Evolutionary conservation across 2,797 vertebrate genomes (phyloP).

Genomic region (Pampus argenteus): DNA sequence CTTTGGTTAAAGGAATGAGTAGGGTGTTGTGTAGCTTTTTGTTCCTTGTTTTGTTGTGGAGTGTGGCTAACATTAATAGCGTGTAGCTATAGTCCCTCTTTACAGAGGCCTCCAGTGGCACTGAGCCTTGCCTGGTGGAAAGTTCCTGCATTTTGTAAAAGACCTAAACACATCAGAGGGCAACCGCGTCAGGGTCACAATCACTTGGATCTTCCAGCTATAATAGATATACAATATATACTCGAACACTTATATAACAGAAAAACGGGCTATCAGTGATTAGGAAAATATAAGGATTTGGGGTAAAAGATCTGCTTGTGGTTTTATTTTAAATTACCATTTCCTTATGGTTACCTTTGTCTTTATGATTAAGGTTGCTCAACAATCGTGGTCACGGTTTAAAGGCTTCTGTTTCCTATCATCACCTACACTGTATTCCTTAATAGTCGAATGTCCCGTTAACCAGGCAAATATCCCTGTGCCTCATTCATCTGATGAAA

Average conservation of each 20-base stretch:
- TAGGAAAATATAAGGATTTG: too few species aligned
- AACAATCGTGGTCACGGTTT: too few species aligned
- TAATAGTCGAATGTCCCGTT: too few species aligned
- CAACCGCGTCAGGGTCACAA: slow-evolving; percentile 2
- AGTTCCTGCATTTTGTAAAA: slow-evolving; percentile 47
- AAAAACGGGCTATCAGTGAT: not conserved
- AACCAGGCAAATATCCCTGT: too few species aligned
- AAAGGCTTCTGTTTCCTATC: too few species aligned
- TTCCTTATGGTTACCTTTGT: too few species aligned
- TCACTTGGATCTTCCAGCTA: not conserved
- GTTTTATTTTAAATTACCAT: too few species aligned
- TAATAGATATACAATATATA: slow-evolving; percentile 10
- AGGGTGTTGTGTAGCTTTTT: slow-evolving; percentile 81
- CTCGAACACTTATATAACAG: not conserved
- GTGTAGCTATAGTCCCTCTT: slow-evolving; percentile 74
- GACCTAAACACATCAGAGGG: slow-evolving; percentile 40
- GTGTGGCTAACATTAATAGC: slow-evolving; percentile 84
- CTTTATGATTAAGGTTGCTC: too few species aligned
- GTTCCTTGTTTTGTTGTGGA: slow-evolving; percentile 80
- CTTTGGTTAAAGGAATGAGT: slow-evolving; percentile 76
- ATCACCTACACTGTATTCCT: too few species aligned
- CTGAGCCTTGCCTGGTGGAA: slow-evolving; percentile 38
- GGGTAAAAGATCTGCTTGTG: too few species aligned
- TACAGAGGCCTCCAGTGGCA: slow-evolving; percentile 60
- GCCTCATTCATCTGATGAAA: too few species aligned